These are phyloP conservation scores for Perca flavescens DNA, from an alignment of 2,113 vertebrate species.

Conservation along the genomic window DNA sequence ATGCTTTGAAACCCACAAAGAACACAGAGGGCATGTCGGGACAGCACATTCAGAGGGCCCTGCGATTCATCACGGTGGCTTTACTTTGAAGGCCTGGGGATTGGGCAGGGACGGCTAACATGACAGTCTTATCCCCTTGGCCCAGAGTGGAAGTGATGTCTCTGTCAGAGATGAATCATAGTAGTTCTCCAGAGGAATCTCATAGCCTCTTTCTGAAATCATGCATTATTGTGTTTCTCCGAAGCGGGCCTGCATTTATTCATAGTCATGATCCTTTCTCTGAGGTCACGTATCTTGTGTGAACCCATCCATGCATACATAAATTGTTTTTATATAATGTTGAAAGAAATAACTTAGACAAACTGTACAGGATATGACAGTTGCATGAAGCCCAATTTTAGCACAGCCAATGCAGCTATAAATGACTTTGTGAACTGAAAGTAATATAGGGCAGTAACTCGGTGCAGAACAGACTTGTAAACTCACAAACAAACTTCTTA, in stretches of 20 bases:
- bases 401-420: conserved; percentile 11
- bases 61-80: conserved; percentile 77
- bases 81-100: conserved; percentile 71
- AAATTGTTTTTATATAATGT: conserved; percentile 44
- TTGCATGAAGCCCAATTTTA: conserved; percentile 34
- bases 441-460: conserved; percentile 27
- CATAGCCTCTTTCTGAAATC: conserved; percentile 70
- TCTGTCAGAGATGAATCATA: conserved; percentile 78
- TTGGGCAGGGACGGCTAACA: conserved; percentile 68
- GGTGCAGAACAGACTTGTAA: neutral
- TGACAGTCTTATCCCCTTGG: conserved; percentile 74
- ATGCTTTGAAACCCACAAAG: neutral
- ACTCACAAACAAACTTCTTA: neutral
- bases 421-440: conserved; percentile 20
- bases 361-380: conserved; percentile 29
- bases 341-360: conserved; percentile 25
- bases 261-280: conserved; percentile 50
- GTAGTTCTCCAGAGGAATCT: conserved; percentile 57
- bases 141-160: conserved; percentile 72
- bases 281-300: conserved; percentile 47
- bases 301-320: conserved; percentile 44
- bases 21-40: conserved; percentile 51
- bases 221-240: conserved; percentile 69
- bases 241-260: conserved; percentile 60
- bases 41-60: conserved; percentile 31